A percentile compares a stretch with the other conserved stretches of the same genome.
Conservation (phyloP, 2,888 invertebrate genomes). For the Archips xylosteana region DNA sequence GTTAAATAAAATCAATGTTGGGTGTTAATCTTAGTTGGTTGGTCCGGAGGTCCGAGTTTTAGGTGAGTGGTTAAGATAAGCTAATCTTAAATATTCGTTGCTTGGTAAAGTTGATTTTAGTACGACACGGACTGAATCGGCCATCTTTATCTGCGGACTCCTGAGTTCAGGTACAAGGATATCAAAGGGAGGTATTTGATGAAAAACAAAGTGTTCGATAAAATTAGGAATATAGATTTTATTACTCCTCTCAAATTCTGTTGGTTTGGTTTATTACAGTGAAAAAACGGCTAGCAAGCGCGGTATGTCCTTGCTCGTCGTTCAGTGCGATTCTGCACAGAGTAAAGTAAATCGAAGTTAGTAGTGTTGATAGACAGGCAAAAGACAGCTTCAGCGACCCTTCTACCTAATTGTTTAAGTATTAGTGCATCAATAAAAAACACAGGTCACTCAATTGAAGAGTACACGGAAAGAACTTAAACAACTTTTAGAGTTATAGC, state of each 20-base stretch:
- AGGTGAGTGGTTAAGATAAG: slow-evolving; percentile 60
- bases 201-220: slow-evolving; percentile 36
- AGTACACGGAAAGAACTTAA: too few species aligned
- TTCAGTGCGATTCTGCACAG: too few species aligned
- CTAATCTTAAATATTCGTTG: slow-evolving; percentile 68
- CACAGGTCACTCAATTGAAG: too few species aligned
- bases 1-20: background rate
- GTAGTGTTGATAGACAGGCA: too few species aligned
- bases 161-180: slow-evolving; percentile 29
- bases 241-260: background rate
- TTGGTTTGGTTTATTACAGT: background rate
- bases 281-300: background rate
- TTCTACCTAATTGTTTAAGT: too few species aligned
- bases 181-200: slow-evolving; percentile 29
- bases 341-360: too few species aligned
- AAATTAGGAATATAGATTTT: slow-evolving; percentile 12
- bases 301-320: background rate
- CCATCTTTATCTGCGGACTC: slow-evolving; percentile 32
- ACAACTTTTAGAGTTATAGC: too few species aligned
- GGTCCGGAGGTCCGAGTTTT: slow-evolving; percentile 46
- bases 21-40: slow-evolving; percentile 15
- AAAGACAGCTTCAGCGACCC: too few species aligned
- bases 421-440: too few species aligned
- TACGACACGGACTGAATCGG: slow-evolving; percentile 39
- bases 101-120: slow-evolving; percentile 51